These are phyloP conservation scores for Crematogaster levior DNA, from an alignment of 2,888 invertebrate species.

Conservation along the genomic window DNA sequence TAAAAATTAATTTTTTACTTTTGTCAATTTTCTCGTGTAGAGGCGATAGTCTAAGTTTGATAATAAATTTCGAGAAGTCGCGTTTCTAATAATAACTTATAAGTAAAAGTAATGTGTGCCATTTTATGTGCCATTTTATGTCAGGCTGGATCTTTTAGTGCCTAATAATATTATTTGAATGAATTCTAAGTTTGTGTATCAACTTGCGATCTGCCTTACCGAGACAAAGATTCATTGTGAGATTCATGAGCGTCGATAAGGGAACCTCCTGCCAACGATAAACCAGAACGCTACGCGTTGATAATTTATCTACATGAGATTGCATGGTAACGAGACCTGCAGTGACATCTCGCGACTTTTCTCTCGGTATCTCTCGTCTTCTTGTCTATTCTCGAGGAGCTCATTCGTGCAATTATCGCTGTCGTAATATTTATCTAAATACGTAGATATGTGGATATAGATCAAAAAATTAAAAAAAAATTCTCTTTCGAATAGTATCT, in stretches of 20 bases:
- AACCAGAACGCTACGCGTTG: background rate
- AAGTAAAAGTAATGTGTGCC: no score
- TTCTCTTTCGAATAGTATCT: background rate
- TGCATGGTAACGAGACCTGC: background rate
- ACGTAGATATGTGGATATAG: background rate
- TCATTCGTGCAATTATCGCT: background rate
- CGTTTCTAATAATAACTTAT: no score
- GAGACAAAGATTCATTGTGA: background rate
- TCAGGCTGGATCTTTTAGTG: no score
- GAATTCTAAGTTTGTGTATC: background rate
- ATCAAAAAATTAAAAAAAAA: background rate
- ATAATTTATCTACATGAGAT: background rate
- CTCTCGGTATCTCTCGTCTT: background rate
- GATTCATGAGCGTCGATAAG: conserved; percentile 1
- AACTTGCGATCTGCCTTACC: background rate
- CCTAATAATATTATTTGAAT: no score
- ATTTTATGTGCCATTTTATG: no score
- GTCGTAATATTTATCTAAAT: background rate
- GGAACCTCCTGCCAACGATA: background rate
- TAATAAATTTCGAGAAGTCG: no score
- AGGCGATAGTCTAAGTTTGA: no score
- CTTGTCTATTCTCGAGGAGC: background rate
- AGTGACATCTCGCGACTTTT: background rate
- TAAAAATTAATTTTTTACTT: no score
- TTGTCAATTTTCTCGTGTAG: no score